Base-by-base conservation (phyloP, 2,797 vertebrate species). In the Peromyscus melanophrys region DNA sequence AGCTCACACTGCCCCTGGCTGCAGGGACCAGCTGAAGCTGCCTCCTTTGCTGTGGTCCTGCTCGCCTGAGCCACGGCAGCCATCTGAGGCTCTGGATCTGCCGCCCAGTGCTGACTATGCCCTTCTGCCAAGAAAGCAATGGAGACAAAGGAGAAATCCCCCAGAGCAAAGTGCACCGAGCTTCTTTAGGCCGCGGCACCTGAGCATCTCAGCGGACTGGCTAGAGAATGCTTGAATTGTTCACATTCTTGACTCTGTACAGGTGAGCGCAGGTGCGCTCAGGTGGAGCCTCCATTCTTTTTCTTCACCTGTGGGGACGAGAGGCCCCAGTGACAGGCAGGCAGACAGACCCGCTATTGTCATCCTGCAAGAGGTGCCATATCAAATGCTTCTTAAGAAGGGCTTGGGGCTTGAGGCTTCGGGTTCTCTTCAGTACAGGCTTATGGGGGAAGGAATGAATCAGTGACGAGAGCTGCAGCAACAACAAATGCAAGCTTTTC, bases 321-420 rank as follows among this genome's bases (percentile, higher is more conserved):
- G 95, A 81, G 93, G 90, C 97, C 96, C 87, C 82, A 63, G 75
- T 75, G 95, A 94, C 96, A 88, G 96, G 90, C 1, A 1, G 91
- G 92, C 2, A 2, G 96, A 99, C 98, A 99, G 98, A 98, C 97
- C 90, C 0, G 0, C 98, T 95, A 98, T 99, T 99, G 98, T 99
- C 90, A 0, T 86, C 31, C 37, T 13, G 57, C 49, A 4, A 8
- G 4, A 73, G 82, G 52, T 67, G 55, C 77, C 2, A 12, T 97
- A 97, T 98, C 97, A 94, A n/a, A 97, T 97, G 92, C 89, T 96
- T 49, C 21, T 34, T 94, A 95, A 86, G 98, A 96, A 97, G 97
- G 96, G 95, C 78, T 95, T 81, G 78, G 81, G 81, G 96, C 93
- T 96, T 63, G 97, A 84, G 89, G 94, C 80, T 92, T 75, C 16